Conservation (phyloP, 2,797 vertebrate genomes). For the Linurgus olivaceus region DNA sequence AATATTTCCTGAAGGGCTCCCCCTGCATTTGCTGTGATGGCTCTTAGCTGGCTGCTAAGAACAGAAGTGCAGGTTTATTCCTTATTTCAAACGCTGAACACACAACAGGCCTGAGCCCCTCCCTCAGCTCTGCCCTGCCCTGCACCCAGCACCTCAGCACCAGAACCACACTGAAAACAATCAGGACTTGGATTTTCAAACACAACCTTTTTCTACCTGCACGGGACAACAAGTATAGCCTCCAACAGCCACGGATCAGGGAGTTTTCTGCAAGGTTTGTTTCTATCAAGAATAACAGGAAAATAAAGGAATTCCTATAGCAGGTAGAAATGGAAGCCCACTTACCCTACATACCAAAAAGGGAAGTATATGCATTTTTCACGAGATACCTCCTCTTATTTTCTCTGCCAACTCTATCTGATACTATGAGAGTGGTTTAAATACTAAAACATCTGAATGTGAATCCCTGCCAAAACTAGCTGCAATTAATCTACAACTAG, state of each 20-base stretch:
- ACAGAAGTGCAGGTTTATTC: not conserved
- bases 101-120: not conserved
- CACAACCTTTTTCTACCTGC: not conserved
- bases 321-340: not conserved
- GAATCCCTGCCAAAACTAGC: conserved; percentile 11
- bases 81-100: not conserved
- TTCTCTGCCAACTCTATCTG: not conserved
- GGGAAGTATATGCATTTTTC: not conserved
- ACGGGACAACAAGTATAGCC: accelerated
- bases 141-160: not conserved
- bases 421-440: not conserved
- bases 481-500: not conserved
- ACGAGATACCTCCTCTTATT: not conserved
- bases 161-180: not conserved
- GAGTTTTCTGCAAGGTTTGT: not conserved
- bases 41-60: not conserved
- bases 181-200: not conserved
- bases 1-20: not conserved
- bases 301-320: not conserved
- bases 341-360: not conserved
- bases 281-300: not conserved
- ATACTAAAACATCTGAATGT: not conserved
- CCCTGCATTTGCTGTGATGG: not conserved
- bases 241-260: not conserved
- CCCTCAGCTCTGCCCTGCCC: not conserved